Evolutionary conservation across 2,113 vertebrate genomes (phyloP).

Genomic region (Plestiodon gilberti): DNA sequence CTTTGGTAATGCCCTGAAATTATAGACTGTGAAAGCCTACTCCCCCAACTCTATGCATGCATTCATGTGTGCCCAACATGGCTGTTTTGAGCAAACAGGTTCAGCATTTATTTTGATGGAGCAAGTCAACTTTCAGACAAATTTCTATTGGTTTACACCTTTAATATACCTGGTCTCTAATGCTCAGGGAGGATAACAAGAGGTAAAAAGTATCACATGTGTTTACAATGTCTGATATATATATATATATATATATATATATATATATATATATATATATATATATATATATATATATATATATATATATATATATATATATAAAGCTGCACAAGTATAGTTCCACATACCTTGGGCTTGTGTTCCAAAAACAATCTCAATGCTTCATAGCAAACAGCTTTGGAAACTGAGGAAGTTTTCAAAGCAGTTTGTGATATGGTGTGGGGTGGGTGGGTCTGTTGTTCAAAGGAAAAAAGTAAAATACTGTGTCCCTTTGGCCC

Average conservation of each 20-base stretch:
- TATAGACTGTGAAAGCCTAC: neutral
- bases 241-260: no score
- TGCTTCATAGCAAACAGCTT: neutral
- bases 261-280: no score
- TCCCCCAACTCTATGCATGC: neutral
- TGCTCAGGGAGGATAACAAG: neutral
- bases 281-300: no score
- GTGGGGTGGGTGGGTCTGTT: no score
- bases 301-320: no score
- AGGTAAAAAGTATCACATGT: neutral
- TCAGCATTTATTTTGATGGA: neutral
- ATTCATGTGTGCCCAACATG: neutral
- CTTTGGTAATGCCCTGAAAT: neutral
- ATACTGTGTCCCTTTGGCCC: no score
- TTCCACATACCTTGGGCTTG: neutral
- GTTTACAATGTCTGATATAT: neutral
- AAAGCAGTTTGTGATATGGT: neutral
- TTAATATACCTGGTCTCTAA: neutral
- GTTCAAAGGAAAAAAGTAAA: no score
- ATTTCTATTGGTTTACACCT: neutral
- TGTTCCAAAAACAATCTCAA: neutral
- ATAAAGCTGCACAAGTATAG: neutral
- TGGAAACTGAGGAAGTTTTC: neutral
- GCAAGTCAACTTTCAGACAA: neutral
- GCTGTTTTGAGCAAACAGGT: neutral